These are phyloP conservation scores for Bagarius yarrelli DNA, from an alignment of 2,113 vertebrate species.

Conservation along the genomic window DNA sequence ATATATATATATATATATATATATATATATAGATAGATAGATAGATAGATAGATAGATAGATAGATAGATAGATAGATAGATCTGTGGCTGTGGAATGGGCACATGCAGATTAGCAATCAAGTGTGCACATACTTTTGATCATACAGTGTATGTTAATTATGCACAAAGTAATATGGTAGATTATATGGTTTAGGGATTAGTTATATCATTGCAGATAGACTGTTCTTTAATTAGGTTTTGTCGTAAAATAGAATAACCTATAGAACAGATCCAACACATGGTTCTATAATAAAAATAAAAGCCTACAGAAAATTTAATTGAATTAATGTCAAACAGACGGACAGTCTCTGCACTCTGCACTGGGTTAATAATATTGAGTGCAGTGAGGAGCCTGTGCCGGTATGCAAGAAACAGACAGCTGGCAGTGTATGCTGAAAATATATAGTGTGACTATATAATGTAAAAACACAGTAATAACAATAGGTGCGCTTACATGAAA, in stretches of 20 bases:
- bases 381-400: not conserved
- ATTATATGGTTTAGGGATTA: too few relatives aligned
- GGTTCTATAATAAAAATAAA: not conserved
- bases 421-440: not conserved
- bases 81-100: not conserved
- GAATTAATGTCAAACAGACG: too few relatives aligned
- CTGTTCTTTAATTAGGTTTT: not conserved
- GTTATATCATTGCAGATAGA: not conserved
- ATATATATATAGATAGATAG: too few relatives aligned
- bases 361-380: not conserved
- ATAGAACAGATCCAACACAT: not conserved
- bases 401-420: not conserved
- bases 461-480: too few relatives aligned
- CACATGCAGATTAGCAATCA: not conserved
- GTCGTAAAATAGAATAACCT: not conserved
- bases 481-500: too few relatives aligned
- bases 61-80: too few relatives aligned
- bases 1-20: too few relatives aligned
- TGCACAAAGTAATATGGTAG: not conserved
- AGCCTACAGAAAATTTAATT: too few relatives aligned
- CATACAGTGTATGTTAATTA: not conserved
- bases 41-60: too few relatives aligned
- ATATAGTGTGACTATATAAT: not conserved
- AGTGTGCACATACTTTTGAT: not conserved
- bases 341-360: not conserved